Evolutionary conservation across 2,113 vertebrate genomes (phyloP), one percentile per base, ranked within the genome.

Genomic region (Cavia aperea): DNA sequence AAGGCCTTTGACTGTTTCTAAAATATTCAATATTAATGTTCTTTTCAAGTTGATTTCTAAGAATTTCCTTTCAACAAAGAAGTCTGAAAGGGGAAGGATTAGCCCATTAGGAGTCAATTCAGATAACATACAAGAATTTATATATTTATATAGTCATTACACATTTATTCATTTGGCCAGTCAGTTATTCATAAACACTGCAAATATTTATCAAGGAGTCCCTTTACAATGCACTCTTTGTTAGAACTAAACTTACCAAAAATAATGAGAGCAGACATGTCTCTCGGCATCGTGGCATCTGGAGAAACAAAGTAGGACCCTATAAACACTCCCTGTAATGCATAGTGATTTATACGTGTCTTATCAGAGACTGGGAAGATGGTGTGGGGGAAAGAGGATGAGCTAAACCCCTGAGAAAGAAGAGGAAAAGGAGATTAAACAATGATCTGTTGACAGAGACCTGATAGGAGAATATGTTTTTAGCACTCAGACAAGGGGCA

Each of bases 11-110:
- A 89, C 85, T 96, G 81, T 95, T 94, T 92, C 86, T 95, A 81
- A 96, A 95, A 91, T 92, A 96, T 93, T 94, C 95, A 93, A 95
- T 96, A 96, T 92, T 96, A 94, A 96, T 94, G 93, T 92, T 60
- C 73, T 89, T 94, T 95, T 90, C 54, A 75, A 94, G 81, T 85
- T 92, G 39, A 91, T 89, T 84, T 82, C 84, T 78, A 60, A 90
- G 75, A 95, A 95, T 96, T 96, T 96, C 72, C 77, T 95, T 96
- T 95, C 91, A 89, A 58, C 29, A 46, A 75, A 81, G 72, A 95
- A 96, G 94, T 66, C 19, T 86, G 23, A 90, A 90, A 90, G 24
- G 58, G 54, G 56, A 14, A 77, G 36, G 24, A 43, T 68, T 78
- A 89, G 54, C 43, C 49, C 60, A 91, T 83, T 93, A 90, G 51